A percentile compares a stretch with the other conserved stretches of the same genome.
These are phyloP conservation scores for Collichthys lucidus DNA, from an alignment of 2,113 vertebrate species.

Conservation along the genomic window DNA sequence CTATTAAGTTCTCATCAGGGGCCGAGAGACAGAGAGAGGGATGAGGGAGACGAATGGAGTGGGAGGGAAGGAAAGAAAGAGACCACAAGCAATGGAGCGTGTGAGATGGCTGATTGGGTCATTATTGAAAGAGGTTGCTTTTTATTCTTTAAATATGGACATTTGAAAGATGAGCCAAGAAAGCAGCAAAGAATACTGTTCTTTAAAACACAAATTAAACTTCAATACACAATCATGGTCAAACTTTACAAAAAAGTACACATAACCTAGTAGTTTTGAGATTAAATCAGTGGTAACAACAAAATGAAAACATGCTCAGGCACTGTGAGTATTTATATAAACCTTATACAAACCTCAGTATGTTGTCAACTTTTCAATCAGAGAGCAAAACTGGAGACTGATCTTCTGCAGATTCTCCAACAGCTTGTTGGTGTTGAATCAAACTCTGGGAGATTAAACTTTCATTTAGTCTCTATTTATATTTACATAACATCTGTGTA, in stretches of 20 bases:
- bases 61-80: conserved; percentile 11
- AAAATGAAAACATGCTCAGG: background rate
- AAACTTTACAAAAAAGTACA: background rate
- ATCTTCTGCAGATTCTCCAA: conserved; percentile 3
- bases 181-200: background rate
- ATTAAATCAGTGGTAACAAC: background rate
- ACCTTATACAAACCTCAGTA: background rate
- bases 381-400: background rate
- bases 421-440: background rate
- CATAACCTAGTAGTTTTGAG: background rate
- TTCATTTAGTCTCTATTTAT: background rate
- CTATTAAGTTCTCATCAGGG: conserved; percentile 64
- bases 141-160: background rate
- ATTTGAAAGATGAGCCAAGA: background rate
- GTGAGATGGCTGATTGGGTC: conserved; percentile 20
- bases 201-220: background rate
- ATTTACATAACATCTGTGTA: background rate
- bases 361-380: conserved; percentile 7
- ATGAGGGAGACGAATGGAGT: background rate
- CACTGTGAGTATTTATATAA: background rate
- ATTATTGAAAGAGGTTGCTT: background rate
- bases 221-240: too few relatives aligned
- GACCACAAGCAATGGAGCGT: conserved; percentile 1
- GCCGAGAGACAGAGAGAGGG: conserved; percentile 6
- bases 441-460: background rate